phyloP scores from a whole-genome alignment of 2,797 vertebrate genomes.

The Chromobotia macracanthus region DNA sequence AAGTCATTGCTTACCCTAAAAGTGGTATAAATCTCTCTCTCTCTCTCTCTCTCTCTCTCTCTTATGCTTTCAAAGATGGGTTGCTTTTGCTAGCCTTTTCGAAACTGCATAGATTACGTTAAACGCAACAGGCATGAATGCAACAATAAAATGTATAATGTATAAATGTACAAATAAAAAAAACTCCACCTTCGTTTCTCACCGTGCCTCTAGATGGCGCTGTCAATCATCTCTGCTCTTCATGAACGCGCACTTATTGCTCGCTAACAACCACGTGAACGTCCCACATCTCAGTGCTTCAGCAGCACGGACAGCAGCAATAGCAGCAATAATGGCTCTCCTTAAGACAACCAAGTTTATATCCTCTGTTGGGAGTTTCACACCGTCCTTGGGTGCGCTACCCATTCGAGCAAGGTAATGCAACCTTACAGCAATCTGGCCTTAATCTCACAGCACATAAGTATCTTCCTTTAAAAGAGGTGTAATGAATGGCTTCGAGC shows the following conservation, averaged over 20 bases:
- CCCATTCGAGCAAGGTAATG: slow-evolving; percentile 85
- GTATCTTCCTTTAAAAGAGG: neutral
- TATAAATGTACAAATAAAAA: too few species aligned
- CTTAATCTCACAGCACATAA: neutral
- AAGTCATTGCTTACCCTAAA: too few species aligned
- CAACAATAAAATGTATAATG: too few species aligned
- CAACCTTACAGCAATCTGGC: neutral
- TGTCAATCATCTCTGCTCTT: neutral
- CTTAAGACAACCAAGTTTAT: slow-evolving; percentile 81
- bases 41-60: too few species aligned
- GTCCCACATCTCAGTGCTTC: slow-evolving; percentile 4
- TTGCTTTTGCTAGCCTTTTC: too few species aligned
- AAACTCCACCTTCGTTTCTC: too few species aligned
- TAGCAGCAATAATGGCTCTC: slow-evolving; percentile 80
- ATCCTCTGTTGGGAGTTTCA: slow-evolving; percentile 70
- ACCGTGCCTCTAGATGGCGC: neutral
- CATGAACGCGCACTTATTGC: neutral
- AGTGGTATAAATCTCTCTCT: too few species aligned
- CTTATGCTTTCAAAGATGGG: too few species aligned
- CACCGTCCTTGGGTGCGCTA: slow-evolving; percentile 76
- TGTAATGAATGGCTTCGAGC: neutral
- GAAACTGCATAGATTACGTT: too few species aligned
- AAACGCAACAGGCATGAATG: too few species aligned
- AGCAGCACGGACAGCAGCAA: neutral
- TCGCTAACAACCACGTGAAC: neutral